phyloP scores from a whole-genome alignment of 2,797 vertebrate genomes.

The Sciaenops ocellatus region DNA sequence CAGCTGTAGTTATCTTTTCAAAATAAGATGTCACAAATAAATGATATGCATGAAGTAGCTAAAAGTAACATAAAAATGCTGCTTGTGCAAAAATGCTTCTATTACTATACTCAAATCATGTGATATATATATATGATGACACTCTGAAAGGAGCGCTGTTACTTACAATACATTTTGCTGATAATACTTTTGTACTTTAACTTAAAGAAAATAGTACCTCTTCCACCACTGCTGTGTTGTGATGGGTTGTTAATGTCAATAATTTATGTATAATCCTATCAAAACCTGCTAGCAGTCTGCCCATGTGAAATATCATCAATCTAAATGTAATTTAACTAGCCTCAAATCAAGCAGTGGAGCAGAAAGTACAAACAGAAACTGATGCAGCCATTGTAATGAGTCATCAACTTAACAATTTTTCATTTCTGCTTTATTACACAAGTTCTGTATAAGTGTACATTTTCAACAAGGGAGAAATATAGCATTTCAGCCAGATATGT shows the following conservation, averaged over 20 bases:
- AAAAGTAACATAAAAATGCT: not conserved
- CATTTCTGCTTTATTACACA: not conserved
- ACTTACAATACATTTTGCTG: too few species aligned
- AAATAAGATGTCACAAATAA: not conserved
- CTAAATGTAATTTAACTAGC: conserved; percentile 12
- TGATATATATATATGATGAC: too few species aligned
- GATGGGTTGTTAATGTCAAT: not conserved
- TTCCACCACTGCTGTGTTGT: too few species aligned
- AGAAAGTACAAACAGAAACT: conserved; percentile 23
- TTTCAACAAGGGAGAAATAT: conserved; percentile 21
- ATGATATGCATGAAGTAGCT: not conserved
- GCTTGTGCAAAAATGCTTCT: too few species aligned
- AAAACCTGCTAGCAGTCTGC: conserved; percentile 12
- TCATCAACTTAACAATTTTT: conserved; percentile 10
- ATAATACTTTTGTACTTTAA: too few species aligned
- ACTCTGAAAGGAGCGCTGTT: too few species aligned
- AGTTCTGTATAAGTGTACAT: not conserved
- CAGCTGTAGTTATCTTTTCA: not conserved
- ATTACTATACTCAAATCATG: too few species aligned
- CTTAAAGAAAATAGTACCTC: too few species aligned
- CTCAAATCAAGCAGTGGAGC: conserved; percentile 11
- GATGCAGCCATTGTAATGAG: not conserved
- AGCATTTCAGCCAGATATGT: conserved; percentile 7
- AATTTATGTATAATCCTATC: conserved; percentile 19
- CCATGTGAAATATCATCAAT: conserved; percentile 37